phyloP scores from a whole-genome alignment of 2,888 invertebrate species.

The Melanophora roralis region DNA sequence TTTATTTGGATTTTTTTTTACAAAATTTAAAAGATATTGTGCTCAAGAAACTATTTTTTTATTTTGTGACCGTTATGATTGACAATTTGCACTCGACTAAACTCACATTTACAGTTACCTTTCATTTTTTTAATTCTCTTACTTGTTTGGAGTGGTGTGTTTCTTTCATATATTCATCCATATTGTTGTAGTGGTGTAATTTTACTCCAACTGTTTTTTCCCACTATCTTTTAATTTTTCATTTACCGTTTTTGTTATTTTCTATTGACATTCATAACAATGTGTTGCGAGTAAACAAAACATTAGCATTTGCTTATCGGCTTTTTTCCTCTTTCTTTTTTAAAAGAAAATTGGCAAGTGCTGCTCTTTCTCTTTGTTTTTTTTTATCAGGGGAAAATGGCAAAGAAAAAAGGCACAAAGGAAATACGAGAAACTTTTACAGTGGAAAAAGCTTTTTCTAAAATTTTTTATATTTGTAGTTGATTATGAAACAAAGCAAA shows the following conservation, averaged over 20 bases:
- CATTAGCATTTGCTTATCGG: background rate
- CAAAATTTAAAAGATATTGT: constrained; percentile 21
- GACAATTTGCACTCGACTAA: constrained; percentile 74
- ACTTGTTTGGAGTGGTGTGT: constrained; percentile 44
- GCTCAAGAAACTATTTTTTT: background rate
- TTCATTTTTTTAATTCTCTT: constrained; percentile 13
- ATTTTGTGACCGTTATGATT: constrained; percentile 68
- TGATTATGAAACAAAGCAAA: background rate
- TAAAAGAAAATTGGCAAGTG: background rate
- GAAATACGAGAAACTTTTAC: constrained; percentile 13
- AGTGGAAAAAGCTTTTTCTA: background rate
- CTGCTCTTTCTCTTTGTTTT: background rate
- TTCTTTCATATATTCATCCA: constrained; percentile 2
- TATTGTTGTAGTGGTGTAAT: constrained; percentile 11
- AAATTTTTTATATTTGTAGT: too few relatives aligned
- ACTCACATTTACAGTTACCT: constrained; percentile 56
- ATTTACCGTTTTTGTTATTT: constrained; percentile 51
- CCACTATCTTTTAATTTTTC: constrained; percentile 7
- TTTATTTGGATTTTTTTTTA: constrained; percentile 60
- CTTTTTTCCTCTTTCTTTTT: background rate
- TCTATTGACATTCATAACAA: constrained; percentile 61
- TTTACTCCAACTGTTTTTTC: constrained; percentile 18
- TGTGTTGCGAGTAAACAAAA: constrained; percentile 30
- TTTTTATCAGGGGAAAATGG: constrained; percentile 4
- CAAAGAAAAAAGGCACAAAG: constrained; percentile 1